Evolutionary conservation across 2,797 vertebrate genomes (phyloP), one percentile per base, ranked within the genome.

Genomic region (Cirrhinus molitorella): DNA sequence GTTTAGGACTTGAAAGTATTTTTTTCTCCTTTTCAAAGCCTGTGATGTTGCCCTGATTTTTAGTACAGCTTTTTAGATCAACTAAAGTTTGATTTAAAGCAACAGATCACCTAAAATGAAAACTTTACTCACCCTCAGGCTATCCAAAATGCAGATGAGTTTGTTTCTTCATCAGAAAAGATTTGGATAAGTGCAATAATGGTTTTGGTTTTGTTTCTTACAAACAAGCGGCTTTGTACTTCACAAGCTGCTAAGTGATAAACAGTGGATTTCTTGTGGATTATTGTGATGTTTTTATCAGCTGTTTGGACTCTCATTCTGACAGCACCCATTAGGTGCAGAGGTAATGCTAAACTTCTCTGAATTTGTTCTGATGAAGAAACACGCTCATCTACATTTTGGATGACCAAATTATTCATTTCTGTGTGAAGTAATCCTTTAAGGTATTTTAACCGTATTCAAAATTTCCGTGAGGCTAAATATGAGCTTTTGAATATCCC

Each of bases 1-100:
- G 49, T 85, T 83, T 85, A 78, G 43, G 40, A 70, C 84, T 83
- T 81, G 57, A 85, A 85, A 85, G 78, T 25, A 49, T 73, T 63
- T 80, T 43, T 55, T 68, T 73, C 81, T 63, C 25, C 55, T 77
- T 70, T 59, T 76, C 55, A 19, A 70, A 23, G 10, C 21, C 57
- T 51, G 43, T 65, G n/a, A 53, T 51, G 45, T 19, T 65, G 59
- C 47, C 43, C 25, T 78, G 7, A 31, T 51, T 34, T 78, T 47
- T 65, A 34, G 11, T 34, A 25, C 31, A 10, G 31, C 6, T 75
- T 75, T 65, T 65, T 31, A 65, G 12, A n/a, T 47, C 9, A 31
- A 14, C 21, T 66, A 10, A 47, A 47, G 23, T 14, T 63, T 49
- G 4, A 31, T 34, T 10, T 45, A 63, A 63, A 31, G 61, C 14